Percentiles rank a stretch among this genome's conserved stretches.
Conservation (phyloP, 2,797 vertebrate species). For the Enteromius thamalakanensis region DNA sequence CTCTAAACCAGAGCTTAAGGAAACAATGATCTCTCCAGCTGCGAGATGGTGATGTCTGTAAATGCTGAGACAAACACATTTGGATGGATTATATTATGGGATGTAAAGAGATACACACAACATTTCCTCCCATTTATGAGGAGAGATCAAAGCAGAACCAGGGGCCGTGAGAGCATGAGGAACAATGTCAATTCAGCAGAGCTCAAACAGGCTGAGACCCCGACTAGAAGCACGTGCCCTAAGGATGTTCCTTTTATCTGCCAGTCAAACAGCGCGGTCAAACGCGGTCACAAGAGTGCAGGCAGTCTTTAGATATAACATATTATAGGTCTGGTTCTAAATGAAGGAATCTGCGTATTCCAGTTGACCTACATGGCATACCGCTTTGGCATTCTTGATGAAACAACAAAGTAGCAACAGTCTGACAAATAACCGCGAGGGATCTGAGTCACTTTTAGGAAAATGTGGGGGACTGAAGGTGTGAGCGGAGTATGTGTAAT, state of each 20-base stretch:
- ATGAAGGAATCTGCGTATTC: conserved; percentile 33
- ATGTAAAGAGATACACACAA: conserved; percentile 74
- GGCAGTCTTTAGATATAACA: conserved; percentile 12
- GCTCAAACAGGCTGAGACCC: conserved; percentile 74
- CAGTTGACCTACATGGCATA: conserved; percentile 35
- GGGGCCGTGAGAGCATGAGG: conserved; percentile 67
- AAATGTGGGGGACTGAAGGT: background rate
- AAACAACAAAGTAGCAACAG: conserved; percentile 29
- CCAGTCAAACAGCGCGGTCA: conserved; percentile 40
- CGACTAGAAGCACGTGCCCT: conserved; percentile 71
- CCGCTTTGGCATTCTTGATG: conserved; percentile 6
- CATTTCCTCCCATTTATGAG: conserved; percentile 72
- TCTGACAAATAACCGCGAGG: background rate
- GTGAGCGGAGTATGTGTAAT: background rate
- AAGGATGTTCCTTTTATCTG: conserved; percentile 48
- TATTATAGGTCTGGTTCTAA: background rate
- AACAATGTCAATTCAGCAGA: conserved; percentile 70
- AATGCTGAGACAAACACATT: conserved; percentile 78
- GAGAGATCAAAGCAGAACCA: conserved; percentile 77
- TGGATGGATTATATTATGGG: conserved; percentile 77
- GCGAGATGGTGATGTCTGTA: conserved; percentile 72
- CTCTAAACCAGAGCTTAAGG: conserved; percentile 16
- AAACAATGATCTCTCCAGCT: conserved; percentile 40
- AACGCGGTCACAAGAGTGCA: conserved; percentile 16
- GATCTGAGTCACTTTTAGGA: conserved; percentile 7